These are phyloP conservation scores for Serinus canaria DNA, from an alignment of 2,113 vertebrate species.

Conservation along the genomic window DNA sequence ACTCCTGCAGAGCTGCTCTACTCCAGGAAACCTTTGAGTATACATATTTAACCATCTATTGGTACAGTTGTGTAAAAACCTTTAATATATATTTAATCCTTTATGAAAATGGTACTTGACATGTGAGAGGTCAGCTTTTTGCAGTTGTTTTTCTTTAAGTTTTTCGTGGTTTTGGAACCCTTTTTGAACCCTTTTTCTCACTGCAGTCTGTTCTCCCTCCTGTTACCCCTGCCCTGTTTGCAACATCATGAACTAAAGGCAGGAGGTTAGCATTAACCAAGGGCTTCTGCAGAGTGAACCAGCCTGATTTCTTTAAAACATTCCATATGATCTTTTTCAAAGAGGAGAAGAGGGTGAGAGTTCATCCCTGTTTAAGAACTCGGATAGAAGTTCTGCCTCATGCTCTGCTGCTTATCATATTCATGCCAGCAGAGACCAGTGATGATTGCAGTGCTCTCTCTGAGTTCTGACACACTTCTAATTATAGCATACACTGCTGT, in stretches of 20 bases:
- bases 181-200: not conserved
- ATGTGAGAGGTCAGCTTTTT: not conserved
- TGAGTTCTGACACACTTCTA: constrained; percentile 7
- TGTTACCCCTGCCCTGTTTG: not conserved
- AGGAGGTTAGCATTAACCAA: not conserved
- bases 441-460: not conserved
- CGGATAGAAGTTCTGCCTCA: not conserved
- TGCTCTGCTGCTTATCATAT: not conserved
- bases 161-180: not conserved
- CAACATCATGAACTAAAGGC: not conserved
- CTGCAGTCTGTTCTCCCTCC: not conserved
- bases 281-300: not conserved
- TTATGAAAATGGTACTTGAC: not conserved
- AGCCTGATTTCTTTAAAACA: not conserved
- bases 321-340: not conserved
- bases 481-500: constrained; percentile 12
- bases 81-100: constrained; percentile 23
- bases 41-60: constrained; percentile 29
- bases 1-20: not conserved
- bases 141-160: not conserved
- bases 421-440: not conserved
- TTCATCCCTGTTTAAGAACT: not conserved
- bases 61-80: not conserved
- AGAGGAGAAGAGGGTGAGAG: not conserved
- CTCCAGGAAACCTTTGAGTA: not conserved